phyloP scores from a whole-genome alignment of 2,797 vertebrate species.

The Atherinosoma microstoma region DNA sequence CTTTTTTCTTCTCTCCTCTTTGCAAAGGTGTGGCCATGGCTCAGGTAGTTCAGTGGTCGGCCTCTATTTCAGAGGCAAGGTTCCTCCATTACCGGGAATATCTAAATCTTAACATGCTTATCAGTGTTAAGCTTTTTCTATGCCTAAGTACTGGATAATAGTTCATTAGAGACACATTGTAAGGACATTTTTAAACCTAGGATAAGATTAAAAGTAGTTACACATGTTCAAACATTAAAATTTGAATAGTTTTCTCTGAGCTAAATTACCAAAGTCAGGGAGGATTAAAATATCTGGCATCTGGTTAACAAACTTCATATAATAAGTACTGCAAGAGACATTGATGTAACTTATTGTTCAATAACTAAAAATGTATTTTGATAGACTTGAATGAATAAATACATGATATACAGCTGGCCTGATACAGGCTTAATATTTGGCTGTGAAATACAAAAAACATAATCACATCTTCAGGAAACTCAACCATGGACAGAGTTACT shows the following conservation, averaged over 20 bases:
- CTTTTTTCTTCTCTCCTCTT: too few species aligned
- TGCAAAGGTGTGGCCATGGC: too few species aligned
- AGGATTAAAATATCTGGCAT: not conserved
- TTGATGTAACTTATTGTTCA: not conserved
- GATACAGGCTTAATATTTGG: not conserved
- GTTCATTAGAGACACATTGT: not conserved
- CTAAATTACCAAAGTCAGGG: not conserved
- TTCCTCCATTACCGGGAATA: too few species aligned
- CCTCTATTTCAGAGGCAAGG: too few species aligned
- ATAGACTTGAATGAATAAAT: not conserved
- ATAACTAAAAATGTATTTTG: not conserved
- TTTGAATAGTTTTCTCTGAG: not conserved
- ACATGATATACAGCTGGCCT: not conserved
- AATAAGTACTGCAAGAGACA: too few species aligned
- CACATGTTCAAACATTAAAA: not conserved
- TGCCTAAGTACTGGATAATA: too few species aligned
- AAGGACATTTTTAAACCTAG: not conserved
- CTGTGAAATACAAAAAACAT: not conserved
- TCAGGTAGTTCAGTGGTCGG: too few species aligned
- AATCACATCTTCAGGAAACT: slow-evolving; percentile 1
- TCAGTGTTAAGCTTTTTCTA: too few species aligned
- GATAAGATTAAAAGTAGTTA: not conserved
- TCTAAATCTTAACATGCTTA: too few species aligned
- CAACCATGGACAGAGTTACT: slow-evolving; percentile 13
- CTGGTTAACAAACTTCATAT: not conserved